A percentile compares a stretch with the other conserved stretches of the same genome.
These are phyloP conservation scores for Dendrocincla fuliginosa DNA, from an alignment of 2,797 vertebrate genomes.

Conservation along the genomic window DNA sequence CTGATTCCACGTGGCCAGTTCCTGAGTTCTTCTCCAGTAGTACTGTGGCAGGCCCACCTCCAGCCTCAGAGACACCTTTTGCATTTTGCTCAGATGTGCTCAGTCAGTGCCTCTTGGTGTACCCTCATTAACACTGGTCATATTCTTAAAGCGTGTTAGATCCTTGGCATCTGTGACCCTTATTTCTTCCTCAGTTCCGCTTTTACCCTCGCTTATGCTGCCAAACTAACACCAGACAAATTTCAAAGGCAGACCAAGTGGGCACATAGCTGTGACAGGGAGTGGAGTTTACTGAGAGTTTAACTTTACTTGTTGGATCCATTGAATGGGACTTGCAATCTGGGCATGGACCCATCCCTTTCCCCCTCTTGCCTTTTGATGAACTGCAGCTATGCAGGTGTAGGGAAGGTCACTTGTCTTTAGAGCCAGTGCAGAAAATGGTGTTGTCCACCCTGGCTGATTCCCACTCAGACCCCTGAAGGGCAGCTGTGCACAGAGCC, in stretches of 20 bases:
- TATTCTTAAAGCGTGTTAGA: background rate
- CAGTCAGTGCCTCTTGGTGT: background rate
- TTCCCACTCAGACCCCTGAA: accelerated
- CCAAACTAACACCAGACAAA: background rate
- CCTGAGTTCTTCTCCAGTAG: background rate
- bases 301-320: background rate
- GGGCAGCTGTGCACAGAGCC: background rate
- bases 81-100: background rate
- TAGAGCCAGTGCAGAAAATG: accelerated
- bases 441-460: accelerated
- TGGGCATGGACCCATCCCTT: background rate
- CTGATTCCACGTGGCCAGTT: background rate
- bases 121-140: background rate
- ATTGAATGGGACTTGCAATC: background rate
- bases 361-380: background rate
- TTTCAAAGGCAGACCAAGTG: background rate
- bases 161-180: background rate
- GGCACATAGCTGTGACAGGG: background rate
- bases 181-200: background rate
- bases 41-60: background rate
- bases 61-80: background rate
- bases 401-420: background rate
- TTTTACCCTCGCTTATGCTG: background rate
- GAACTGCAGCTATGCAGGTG: background rate
- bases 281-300: background rate